Evolutionary conservation across 2,888 invertebrate genomes (phyloP), one percentile per base, ranked within the genome.

Genomic region (Chydorus sphaericus): DNA sequence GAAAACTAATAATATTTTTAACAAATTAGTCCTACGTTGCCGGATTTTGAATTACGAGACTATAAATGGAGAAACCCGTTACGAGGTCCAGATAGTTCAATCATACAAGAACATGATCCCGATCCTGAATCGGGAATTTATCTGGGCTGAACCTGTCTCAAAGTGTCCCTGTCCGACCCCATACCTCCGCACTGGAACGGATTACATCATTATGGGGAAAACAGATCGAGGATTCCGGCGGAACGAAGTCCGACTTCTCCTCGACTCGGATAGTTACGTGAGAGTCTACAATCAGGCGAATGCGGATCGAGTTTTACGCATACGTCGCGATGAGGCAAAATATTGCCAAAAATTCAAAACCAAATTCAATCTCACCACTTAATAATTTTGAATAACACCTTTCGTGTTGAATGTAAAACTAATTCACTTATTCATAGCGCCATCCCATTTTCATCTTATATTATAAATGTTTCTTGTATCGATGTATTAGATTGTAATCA

Each of bases 71-170:
- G 60, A 63, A 53, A 61, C 59, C 2, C 60, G 65, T 7, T 63
- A 63, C 57, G 64, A 63, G 49, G 57, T 63, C 11, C 55, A 62
- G 39, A 60, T 65, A 31, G 54, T 60, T 6, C 64, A 64, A 58
- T 64, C 64, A 16, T 65, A 61, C 61, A 65, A 65, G 54, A 65
- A 65, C 59, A 62, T 59, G 8, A 60, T 65, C 4, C 62, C 63
- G 1, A 51, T 65, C 16, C 60, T 63, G 20, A 60, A 61, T 55
- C 60, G 60, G 49, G 65, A 65, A 55, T 65, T 61, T 57, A 56
- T 65, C 11, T 65, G 64, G 64, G 60, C 62, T 4, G 54, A 52
- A 33, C 30, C 48, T 33, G 48, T 26, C 16, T 33, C 56, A 26
- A 56, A 60, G 4, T 60, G 60, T 52, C 49, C 56, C 5, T 65